A percentile compares a stretch with the other conserved stretches of the same genome.
These are phyloP conservation scores for Microplitis manilae DNA, from an alignment of 2,888 invertebrate genomes.

Conservation along the genomic window DNA sequence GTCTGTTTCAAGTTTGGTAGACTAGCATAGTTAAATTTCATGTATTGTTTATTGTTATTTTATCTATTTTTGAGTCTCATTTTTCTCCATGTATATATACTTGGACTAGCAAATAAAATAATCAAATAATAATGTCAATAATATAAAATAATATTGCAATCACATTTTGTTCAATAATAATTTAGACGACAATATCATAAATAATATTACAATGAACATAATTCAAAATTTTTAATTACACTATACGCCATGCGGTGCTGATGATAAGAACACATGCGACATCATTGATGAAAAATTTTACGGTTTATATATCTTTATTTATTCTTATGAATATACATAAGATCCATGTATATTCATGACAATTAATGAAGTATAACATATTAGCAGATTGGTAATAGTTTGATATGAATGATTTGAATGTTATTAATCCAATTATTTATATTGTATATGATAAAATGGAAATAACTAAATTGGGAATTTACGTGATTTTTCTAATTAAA, in stretches of 20 bases:
- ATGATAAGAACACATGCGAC: constrained; percentile 19
- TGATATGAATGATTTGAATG: no score
- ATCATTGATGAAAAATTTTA: constrained; percentile 4
- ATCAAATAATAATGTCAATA: neutral
- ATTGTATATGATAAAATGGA: no score
- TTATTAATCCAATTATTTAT: no score
- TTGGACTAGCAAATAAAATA: neutral
- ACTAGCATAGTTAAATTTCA: no score
- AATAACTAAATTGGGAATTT: neutral
- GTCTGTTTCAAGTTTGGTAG: no score
- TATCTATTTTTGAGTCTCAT: no score
- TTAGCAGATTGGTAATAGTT: no score
- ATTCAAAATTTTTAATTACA: neutral
- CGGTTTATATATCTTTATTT: neutral
- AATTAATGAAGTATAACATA: neutral
- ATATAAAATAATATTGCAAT: neutral
- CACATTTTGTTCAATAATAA: neutral
- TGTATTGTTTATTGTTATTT: no score
- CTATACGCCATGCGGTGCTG: constrained; percentile 20
- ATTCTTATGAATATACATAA: constrained; percentile 4
- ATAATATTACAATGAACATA: neutral
- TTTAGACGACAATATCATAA: neutral
- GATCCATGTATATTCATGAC: neutral
- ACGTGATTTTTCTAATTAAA: no score
- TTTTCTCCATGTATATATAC: neutral